Evolutionary conservation across 1,140 invertebrate species (phyloP), one percentile per base, ranked within the genome.

Genomic region (Spodoptera litura): DNA sequence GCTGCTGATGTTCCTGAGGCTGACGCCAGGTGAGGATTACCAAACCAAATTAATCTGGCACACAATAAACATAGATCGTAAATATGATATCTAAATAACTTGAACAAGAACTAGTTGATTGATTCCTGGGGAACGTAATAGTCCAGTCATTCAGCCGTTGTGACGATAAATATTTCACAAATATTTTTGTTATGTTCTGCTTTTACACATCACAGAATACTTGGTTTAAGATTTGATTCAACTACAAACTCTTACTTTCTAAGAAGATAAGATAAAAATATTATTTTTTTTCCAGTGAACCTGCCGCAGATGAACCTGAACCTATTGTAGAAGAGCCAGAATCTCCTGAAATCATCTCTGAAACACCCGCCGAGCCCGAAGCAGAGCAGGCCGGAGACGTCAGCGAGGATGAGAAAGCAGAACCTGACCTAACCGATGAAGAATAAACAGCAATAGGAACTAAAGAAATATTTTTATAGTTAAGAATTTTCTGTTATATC

Each of bases 1-100:
- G 95, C 96, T 85, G 89, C 94, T 35, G 95, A 95, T 66, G 90
- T 95, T 80, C 93, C 94, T 77, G 92, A 94, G 12, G 93, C 92
- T 82, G 86, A 93, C 82, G 78, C 88, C 78, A 89, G 84, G 90
- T 89, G 80, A 81, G 27, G 9, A 68, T 31, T 12, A n/a, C 38
- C 3, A 44, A 44, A 44, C 6, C 38, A 44, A 44, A 4, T 9
- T 44, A 9, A 44, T 44, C 8, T 44, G 0, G 31, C 3, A 3
- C 31, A 31, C 31, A 31, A 31, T 20, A 31, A 31, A 31, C 31
- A 31, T 31, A 4, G 31, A 31, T 31, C 31, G 31, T 31, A 31
- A 31, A 31, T 2, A 31, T 31, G 31, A 31, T 31, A 31, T 31
- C 4, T 31, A 2, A 44, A 9, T 44, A 44, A 44, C 4, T 44